phyloP scores from a whole-genome alignment of 2,888 invertebrate genomes.

The Omphaloscelis lunosa region DNA sequence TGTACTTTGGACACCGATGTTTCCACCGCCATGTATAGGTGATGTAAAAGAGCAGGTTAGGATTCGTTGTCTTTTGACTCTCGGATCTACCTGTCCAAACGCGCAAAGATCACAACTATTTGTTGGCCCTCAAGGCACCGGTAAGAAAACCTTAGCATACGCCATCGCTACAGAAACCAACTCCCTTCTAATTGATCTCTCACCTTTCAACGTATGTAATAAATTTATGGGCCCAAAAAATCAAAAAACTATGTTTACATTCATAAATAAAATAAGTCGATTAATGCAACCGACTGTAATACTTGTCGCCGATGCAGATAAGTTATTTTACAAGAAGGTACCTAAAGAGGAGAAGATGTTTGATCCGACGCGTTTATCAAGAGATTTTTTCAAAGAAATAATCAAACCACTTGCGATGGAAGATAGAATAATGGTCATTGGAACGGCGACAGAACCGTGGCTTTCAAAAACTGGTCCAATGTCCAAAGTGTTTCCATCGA shows the following conservation, averaged over 20 bases:
- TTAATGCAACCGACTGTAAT: conserved; percentile 94
- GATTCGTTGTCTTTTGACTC: conserved; percentile 91
- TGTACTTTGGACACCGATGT: conserved; percentile 82
- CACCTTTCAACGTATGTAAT: conserved; percentile 92
- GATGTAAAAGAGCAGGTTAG: conserved; percentile 91
- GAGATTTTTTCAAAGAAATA: conserved; percentile 92
- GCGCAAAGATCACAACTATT: conserved; percentile 92
- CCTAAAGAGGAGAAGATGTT: conserved; percentile 91
- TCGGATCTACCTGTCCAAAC: conserved; percentile 85
- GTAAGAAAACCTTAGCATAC: conserved; percentile 93
- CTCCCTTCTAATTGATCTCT: conserved; percentile 94
- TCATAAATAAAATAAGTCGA: conserved; percentile 92
- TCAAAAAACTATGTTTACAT: conserved; percentile 92
- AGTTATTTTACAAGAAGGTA: conserved; percentile 93
- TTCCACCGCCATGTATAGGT: conserved; percentile 90
- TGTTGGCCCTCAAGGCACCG: conserved; percentile 93
- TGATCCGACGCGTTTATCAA: conserved; percentile 93
- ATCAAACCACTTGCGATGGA: conserved; percentile 92
- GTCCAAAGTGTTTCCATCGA: conserved; percentile 91
- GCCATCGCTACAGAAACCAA: conserved; percentile 94
- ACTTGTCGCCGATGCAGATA: conserved; percentile 92
- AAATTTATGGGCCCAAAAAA: conserved; percentile 93
- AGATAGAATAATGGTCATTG: conserved; percentile 93
- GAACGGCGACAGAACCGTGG: conserved; percentile 93
- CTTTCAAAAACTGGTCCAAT: conserved; percentile 85